These are phyloP conservation scores for Lophotis ruficrista DNA, from an alignment of 2,113 vertebrate species.

Conservation along the genomic window DNA sequence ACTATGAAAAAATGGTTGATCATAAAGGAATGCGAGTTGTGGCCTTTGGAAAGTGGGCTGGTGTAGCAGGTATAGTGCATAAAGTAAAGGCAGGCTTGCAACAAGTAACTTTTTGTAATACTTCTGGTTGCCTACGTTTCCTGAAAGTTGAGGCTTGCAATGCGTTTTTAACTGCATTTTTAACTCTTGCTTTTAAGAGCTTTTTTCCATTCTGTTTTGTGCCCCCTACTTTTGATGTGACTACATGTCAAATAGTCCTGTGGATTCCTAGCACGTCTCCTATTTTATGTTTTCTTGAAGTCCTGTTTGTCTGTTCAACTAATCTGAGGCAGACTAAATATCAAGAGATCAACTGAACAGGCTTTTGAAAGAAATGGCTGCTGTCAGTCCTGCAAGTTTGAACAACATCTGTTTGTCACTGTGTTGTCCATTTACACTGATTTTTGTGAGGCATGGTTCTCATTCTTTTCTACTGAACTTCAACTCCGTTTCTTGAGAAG, in stretches of 20 bases:
- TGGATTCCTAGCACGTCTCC: neutral
- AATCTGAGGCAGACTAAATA: neutral
- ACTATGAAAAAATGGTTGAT: slow-evolving; percentile 99
- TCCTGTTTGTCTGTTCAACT: neutral
- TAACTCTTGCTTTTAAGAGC: slow-evolving; percentile 40
- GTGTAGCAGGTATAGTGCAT: slow-evolving; percentile 88
- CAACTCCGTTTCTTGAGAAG: neutral
- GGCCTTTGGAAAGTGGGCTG: slow-evolving; percentile 97
- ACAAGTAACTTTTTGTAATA: neutral
- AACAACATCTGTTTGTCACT: neutral
- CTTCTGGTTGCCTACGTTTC: neutral
- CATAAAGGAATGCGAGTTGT: slow-evolving; percentile 90
- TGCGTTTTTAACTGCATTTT: neutral
- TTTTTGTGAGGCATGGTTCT: neutral
- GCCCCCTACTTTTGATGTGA: neutral
- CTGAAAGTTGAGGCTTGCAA: neutral
- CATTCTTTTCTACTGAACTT: slow-evolving; percentile 10
- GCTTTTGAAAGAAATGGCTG: neutral
- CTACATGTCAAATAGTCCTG: neutral
- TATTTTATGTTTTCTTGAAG: neutral
- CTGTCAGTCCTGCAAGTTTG: neutral
- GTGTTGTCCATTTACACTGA: neutral
- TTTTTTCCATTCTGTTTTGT: slow-evolving; percentile 8
- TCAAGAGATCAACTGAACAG: neutral
- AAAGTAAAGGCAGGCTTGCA: slow-evolving; percentile 52